Percentiles rank a stretch among this genome's conserved stretches.
Evolutionary conservation across 2,888 invertebrate species (phyloP).

Genomic region (Drosophila koepferae): DNA sequence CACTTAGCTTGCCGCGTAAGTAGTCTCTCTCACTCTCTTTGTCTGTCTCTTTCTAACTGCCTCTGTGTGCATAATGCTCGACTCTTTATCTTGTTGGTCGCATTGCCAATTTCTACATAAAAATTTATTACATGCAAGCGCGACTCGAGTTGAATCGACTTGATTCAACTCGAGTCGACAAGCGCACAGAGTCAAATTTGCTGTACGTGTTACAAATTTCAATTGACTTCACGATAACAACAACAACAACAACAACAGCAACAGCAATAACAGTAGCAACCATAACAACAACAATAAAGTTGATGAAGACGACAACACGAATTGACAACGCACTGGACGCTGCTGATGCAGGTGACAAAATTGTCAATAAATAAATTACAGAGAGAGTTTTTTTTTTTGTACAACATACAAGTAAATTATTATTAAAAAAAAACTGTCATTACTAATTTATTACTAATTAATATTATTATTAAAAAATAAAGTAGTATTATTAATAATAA

Average conservation of each 20-base stretch:
- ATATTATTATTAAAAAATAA: too few relatives aligned
- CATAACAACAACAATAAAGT: constrained; percentile 19
- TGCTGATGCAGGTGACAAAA: constrained; percentile 46
- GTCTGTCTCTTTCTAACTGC: background rate
- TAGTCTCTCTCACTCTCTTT: background rate
- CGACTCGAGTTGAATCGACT: constrained; percentile 14
- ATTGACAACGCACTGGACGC: constrained; percentile 19
- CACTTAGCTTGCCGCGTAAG: constrained; percentile 48
- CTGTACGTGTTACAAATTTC: constrained; percentile 75
- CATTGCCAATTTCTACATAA: constrained; percentile 70
- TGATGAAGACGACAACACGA: constrained; percentile 43
- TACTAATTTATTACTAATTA: background rate
- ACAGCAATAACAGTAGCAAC: constrained; percentile 11
- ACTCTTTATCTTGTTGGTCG: constrained; percentile 39
- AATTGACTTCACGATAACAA: constrained; percentile 61
- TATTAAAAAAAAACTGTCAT: too few relatives aligned
- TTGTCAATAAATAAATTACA: constrained; percentile 24
- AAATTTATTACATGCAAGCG: constrained; percentile 61
- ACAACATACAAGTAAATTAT: too few relatives aligned
- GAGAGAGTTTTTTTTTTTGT: background rate
- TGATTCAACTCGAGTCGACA: background rate
- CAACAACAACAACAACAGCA: constrained; percentile 22
- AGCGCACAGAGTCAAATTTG: constrained; percentile 59
- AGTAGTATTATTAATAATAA: too few relatives aligned
- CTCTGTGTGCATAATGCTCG: background rate